Base-by-base conservation (phyloP, 2,797 vertebrate genomes). In the Odontamblyopus lacepedii region DNA sequence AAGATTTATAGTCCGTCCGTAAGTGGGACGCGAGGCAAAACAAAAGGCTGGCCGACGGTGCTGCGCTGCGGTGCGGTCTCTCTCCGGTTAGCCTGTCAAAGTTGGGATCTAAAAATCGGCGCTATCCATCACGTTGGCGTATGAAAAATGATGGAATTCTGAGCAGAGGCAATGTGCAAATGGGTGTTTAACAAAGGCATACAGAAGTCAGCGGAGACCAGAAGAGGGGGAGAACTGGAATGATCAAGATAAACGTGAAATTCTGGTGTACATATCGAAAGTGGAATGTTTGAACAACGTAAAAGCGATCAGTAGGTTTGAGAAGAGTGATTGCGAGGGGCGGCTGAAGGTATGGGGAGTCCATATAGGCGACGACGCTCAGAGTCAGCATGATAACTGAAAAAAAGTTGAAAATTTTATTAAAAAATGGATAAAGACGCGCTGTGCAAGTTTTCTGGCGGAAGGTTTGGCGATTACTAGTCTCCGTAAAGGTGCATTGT, bases 1-100 rank as follows among this genome's bases (percentile, higher is more conserved):
- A 93, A 94, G 92, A 94, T 94, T 93, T 95, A 95, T 95, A 90
- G 91, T 93, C 92, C 84, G 85, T 89, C 89, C 79, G 85, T 70
- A 90, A 93, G 91, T 86, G 85, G 86, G 84, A 85, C 77, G 85
- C 88, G 86, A 90, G 91, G 89, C 88, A 91, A 92, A 93, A 93
- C 86, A 89, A 92, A 30, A 90, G 90, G 90, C 87, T 82, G 81
- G 81, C 75, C 59, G 15, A 7, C 29, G 27, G 59, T 27, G 1
- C 76, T 68, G 29, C 6, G 67, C 75, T 16, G 44, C 13, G 56
- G 83, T 78, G 82, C 71, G 86, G 86, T 86, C 84, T 75, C 73
- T 80, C 78, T 83, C 83, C 83, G 82, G 82, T 82, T 82, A 48
- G 87, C 92, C 91, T 92, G 92, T 94, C 93, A 92, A 93, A 91